Percentiles rank a stretch among this genome's conserved stretches.
phyloP scores from a whole-genome alignment of 2,888 invertebrate genomes.

The Ligdia adustata region DNA sequence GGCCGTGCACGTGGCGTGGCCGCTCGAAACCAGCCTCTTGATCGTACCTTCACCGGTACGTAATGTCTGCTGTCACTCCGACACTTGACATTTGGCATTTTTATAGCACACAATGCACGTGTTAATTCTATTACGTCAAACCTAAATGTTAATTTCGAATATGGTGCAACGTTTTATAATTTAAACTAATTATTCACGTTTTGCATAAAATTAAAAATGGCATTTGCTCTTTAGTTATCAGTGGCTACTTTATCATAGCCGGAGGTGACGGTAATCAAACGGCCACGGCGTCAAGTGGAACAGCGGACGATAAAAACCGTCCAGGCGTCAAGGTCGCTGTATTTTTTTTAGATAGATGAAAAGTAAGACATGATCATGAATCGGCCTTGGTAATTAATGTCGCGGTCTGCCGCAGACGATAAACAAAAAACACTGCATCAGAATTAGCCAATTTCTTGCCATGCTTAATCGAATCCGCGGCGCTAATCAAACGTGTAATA shows the following conservation, averaged over 20 bases:
- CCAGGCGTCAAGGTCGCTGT: constrained; percentile 61
- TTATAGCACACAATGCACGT: constrained; percentile 39
- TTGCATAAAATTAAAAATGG: constrained; percentile 21
- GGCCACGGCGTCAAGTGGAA: constrained; percentile 42
- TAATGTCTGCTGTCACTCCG: constrained; percentile 43
- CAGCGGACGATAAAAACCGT: constrained; percentile 53
- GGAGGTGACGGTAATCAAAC: constrained; percentile 37
- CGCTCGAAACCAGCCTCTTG: constrained; percentile 48
- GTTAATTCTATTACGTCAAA: constrained; percentile 8
- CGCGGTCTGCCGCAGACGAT: constrained; percentile 60
- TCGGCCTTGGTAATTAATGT: constrained; percentile 67
- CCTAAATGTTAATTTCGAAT: constrained; percentile 1
- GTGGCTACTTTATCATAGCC: constrained; percentile 34
- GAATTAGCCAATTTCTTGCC: constrained; percentile 42
- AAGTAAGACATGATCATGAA: constrained; percentile 53
- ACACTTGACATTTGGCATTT: constrained; percentile 43
- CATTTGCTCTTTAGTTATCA: constrained; percentile 39
- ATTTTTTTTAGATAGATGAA: constrained; percentile 55
- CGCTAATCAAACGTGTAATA: constrained; percentile 19
- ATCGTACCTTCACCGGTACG: constrained; percentile 50
- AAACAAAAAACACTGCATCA: constrained; percentile 61
- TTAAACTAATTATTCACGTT: constrained; percentile 4
- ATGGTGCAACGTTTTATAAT: constrained; percentile 17
- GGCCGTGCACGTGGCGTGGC: constrained; percentile 57
- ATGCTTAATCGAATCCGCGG: constrained; percentile 52